A percentile compares a stretch with the other conserved stretches of the same genome.
Evolutionary conservation across 2,888 invertebrate genomes (phyloP).

Genomic region (Amphimallon solstitiale): DNA sequence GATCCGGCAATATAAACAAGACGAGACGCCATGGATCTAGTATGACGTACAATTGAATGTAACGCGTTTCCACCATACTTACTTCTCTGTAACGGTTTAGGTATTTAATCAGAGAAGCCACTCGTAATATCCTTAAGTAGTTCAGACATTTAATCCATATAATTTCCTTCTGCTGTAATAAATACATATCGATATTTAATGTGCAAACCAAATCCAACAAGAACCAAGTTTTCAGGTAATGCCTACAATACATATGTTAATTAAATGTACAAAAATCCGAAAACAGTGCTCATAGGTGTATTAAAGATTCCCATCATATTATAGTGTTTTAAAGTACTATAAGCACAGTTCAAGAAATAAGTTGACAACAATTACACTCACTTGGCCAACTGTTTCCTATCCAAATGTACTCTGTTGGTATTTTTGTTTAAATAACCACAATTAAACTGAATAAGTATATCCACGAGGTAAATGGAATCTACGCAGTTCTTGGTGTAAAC

Average conservation of each 20-base stretch:
- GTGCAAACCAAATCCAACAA: conserved; percentile 54
- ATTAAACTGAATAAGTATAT: conserved; percentile 56
- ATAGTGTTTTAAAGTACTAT: too few species aligned
- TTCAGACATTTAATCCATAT: conserved; percentile 53
- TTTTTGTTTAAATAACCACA: conserved; percentile 59
- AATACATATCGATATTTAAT: conserved; percentile 50
- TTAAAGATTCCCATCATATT: too few species aligned
- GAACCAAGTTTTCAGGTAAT: conserved; percentile 56
- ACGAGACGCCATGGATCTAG: too few species aligned
- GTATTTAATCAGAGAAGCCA: conserved; percentile 55
- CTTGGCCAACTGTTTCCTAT: conserved; percentile 51
- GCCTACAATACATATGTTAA: conserved; percentile 47
- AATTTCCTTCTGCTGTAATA: neutral
- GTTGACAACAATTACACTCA: too few species aligned
- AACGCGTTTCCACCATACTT: too few species aligned
- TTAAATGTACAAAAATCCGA: too few species aligned
- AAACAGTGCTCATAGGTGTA: too few species aligned
- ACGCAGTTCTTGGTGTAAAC: conserved; percentile 12
- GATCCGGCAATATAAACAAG: too few species aligned
- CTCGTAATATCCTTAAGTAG: conserved; percentile 55
- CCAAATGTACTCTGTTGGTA: conserved; percentile 55
- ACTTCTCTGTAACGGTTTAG: conserved; percentile 55
- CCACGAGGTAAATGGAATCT: conserved; percentile 51
- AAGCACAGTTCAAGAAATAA: too few species aligned
- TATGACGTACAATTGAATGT: too few species aligned